Evolutionary conservation across 1,140 invertebrate genomes (phyloP).

Genomic region (Drosophila bipectinata): DNA sequence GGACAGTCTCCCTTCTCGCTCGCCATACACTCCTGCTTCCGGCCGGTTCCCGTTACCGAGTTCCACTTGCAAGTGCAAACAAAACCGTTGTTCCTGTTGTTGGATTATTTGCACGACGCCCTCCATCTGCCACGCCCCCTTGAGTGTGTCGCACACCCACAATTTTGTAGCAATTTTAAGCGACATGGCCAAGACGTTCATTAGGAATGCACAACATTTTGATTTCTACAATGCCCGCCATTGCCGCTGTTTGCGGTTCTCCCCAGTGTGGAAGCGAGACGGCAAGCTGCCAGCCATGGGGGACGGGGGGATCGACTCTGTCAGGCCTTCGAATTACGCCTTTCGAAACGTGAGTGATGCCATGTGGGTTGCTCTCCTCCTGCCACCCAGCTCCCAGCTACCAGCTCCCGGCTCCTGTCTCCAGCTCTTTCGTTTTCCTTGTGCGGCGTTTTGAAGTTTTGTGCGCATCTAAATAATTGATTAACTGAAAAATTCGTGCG

Average conservation of each 20-base stretch:
- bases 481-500: slow-evolving; percentile 75
- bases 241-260: slow-evolving; percentile 50
- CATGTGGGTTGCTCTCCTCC: slow-evolving; percentile 23
- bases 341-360: slow-evolving; percentile 35
- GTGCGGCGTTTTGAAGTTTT: slow-evolving; percentile 72
- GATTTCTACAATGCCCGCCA: slow-evolving; percentile 65
- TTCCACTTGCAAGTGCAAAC: slow-evolving; percentile 36
- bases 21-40: background rate
- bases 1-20: background rate
- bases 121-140: slow-evolving; percentile 24
- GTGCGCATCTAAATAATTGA: slow-evolving; percentile 81
- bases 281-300: background rate
- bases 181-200: slow-evolving; percentile 42
- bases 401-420: background rate
- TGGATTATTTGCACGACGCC: slow-evolving; percentile 45
- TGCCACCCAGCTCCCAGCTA: background rate
- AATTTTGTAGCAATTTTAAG: background rate
- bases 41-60: background rate
- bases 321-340: slow-evolving; percentile 35
- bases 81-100: slow-evolving; percentile 39
- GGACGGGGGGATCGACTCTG: background rate
- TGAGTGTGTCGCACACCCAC: background rate
- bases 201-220: slow-evolving; percentile 76
- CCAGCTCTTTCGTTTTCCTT: slow-evolving; percentile 42
- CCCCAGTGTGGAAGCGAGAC: slow-evolving; percentile 3